phyloP scores from a whole-genome alignment of 2,113 vertebrate genomes.

The Merops nubicus region DNA sequence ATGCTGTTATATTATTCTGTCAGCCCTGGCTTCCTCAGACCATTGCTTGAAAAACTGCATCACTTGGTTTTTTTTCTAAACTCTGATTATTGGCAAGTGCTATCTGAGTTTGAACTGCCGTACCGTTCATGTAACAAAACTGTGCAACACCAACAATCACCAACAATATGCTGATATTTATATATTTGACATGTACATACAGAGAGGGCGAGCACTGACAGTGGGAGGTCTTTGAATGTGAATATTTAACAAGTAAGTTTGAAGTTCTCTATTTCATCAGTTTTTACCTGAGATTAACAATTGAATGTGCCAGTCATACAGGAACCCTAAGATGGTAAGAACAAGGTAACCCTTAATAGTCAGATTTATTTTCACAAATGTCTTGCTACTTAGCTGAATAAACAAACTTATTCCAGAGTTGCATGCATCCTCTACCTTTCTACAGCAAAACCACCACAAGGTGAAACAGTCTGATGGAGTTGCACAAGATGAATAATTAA shows the following conservation, averaged over 20 bases:
- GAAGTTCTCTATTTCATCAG: background rate
- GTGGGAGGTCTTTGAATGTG: background rate
- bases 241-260: background rate
- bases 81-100: background rate
- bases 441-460: background rate
- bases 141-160: background rate
- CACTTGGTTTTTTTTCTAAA: background rate
- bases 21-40: background rate
- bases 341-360: background rate
- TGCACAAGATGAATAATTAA: background rate
- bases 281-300: background rate
- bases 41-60: background rate
- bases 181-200: background rate
- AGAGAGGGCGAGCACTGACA: background rate
- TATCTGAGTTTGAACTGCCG: background rate
- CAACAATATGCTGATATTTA: background rate
- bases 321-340: background rate
- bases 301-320: background rate
- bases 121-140: background rate
- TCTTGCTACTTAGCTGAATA: background rate
- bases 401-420: background rate
- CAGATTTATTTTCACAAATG: background rate
- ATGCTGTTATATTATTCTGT: background rate
- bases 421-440: background rate
- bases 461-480: background rate